phyloP scores from a whole-genome alignment of 2,888 invertebrate genomes.

The Drosophila meridiana region DNA sequence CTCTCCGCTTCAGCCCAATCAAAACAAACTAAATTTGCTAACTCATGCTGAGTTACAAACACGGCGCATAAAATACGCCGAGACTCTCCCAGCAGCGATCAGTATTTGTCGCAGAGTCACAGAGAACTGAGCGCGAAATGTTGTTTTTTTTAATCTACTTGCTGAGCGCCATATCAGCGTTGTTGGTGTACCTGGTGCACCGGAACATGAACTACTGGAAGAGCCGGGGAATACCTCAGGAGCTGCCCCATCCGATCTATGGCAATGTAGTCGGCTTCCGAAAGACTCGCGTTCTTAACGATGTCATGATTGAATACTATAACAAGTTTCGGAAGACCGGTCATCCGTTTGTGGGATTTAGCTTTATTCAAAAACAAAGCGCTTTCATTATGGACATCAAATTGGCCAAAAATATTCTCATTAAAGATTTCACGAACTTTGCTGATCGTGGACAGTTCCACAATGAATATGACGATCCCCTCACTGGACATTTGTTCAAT shows the following conservation, averaged over 20 bases:
- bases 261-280: slow-evolving; percentile 55
- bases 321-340: slow-evolving; percentile 52
- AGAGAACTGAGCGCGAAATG: slow-evolving; percentile 28
- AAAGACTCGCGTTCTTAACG: slow-evolving; percentile 42
- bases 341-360: slow-evolving; percentile 69
- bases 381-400: slow-evolving; percentile 63
- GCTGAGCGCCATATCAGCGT: slow-evolving; percentile 38
- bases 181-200: slow-evolving; percentile 38
- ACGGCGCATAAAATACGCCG: neutral
- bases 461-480: slow-evolving; percentile 83
- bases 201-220: slow-evolving; percentile 55
- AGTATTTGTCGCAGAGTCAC: neutral
- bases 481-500: slow-evolving; percentile 80
- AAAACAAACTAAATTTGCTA: neutral
- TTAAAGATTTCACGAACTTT: slow-evolving; percentile 81
- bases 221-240: slow-evolving; percentile 51
- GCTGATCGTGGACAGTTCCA: slow-evolving; percentile 80
- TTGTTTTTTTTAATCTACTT: slow-evolving; percentile 52
- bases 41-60: slow-evolving; percentile 19
- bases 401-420: slow-evolving; percentile 60
- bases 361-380: slow-evolving; percentile 54
- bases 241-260: slow-evolving; percentile 50
- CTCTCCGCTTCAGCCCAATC: slow-evolving; percentile 2
- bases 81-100: neutral
- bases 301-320: slow-evolving; percentile 49